Base-by-base conservation (phyloP, 2,113 vertebrate genomes). In the Mandrillus leucophaeus region DNA sequence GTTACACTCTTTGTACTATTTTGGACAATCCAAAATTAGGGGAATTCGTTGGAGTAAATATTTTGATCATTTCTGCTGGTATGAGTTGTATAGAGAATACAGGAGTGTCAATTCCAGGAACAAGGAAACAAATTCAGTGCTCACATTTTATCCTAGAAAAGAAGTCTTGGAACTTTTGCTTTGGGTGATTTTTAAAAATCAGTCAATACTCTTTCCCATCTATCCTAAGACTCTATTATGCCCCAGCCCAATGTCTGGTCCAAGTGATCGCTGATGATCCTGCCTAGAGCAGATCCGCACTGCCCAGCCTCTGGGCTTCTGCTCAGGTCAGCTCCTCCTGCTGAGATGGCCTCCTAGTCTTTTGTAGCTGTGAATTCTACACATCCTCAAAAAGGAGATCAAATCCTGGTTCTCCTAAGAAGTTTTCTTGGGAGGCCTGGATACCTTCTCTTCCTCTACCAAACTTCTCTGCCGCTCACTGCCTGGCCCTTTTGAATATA, bases 1-100 rank as follows among this genome's bases (percentile, higher is more conserved):
- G 30, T 78, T 83, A 79, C 43, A 48, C 20, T 80, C 72, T 93
- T 30, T 40, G 45, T 18, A 45, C 72, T 72, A 83, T 81, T 92
- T 97, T 73, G 18, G n/a, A 91, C 61, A 93, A 79, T 75, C 52
- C 64, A 72, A 96, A 92, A 68, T 48, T 55, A 90, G n/a, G 18
- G 61, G 25, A 61, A 92, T 10, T 87, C 68, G 23, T 5, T 80
- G 72, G n/a, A 83, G 45, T 75, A 35, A 82, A 82, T 68, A 92
- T 35, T 82, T 43, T 0, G 2, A 78, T 85, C 18, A 66, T 66
- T 72, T 97, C 38, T 66, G 45, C 52, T 66, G 72, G 22, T 2
- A 0, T 7, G 45, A 92, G 38, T 86, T 7, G 17, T 38, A 4
- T 38, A 59, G 40, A 40, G 35, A 73, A 30, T 23, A 88, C 2